Evolutionary conservation across 2,113 vertebrate genomes (phyloP).

Genomic region (Ursus arctos): DNA sequence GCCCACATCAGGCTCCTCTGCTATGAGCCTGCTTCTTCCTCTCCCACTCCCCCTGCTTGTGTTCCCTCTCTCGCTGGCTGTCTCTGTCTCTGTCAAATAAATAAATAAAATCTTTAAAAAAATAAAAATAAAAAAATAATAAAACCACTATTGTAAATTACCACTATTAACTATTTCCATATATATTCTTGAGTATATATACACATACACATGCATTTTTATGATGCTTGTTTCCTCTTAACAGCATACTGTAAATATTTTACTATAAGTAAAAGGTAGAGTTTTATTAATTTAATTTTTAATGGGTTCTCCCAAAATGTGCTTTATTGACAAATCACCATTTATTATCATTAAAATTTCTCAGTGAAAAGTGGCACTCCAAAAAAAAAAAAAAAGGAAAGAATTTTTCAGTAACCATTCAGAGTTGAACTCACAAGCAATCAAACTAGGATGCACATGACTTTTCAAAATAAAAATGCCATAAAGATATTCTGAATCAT

Average conservation of each 20-base stretch:
- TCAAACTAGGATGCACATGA: not conserved
- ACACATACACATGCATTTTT: not conserved
- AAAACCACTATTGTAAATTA: not conserved
- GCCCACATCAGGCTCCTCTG: too few species aligned
- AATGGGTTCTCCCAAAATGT: not conserved
- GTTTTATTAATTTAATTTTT: not conserved
- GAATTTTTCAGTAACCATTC: not conserved
- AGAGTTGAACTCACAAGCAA: not conserved
- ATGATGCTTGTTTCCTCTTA: not conserved
- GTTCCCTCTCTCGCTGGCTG: too few species aligned
- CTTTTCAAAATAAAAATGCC: slow-evolving; percentile 6
- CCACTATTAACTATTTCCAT: slow-evolving; percentile 14
- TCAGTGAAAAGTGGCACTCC: not conserved
- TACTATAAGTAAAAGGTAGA: not conserved
- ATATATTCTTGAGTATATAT: not conserved
- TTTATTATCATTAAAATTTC: slow-evolving; percentile 28
- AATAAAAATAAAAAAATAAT: too few species aligned
- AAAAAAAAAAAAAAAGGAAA: not conserved
- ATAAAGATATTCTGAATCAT: not conserved
- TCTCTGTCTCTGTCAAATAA: too few species aligned
- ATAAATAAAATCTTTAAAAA: too few species aligned
- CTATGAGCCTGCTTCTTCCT: too few species aligned
- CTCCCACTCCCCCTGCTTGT: too few species aligned
- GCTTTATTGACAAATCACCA: not conserved
- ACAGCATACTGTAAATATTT: not conserved